Conservation (phyloP, 2,797 vertebrate species). For the Champsocephalus gunnari region DNA sequence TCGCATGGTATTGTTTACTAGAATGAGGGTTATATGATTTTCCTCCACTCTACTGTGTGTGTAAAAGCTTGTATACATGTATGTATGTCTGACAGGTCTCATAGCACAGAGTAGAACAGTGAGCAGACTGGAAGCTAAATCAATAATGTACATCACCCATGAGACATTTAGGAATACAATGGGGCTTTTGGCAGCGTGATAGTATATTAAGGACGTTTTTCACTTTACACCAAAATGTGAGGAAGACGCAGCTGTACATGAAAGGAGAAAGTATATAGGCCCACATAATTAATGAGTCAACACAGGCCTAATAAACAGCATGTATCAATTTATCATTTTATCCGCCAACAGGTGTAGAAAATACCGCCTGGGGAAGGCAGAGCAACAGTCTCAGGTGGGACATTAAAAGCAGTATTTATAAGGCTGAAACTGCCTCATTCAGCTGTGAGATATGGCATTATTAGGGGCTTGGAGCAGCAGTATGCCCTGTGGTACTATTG, state of each 20-base stretch:
- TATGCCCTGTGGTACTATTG: slow-evolving; percentile 66
- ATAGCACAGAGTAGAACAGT: slow-evolving; percentile 13
- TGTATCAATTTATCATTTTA: slow-evolving; percentile 74
- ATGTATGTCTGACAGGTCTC: slow-evolving; percentile 32
- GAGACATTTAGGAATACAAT: slow-evolving; percentile 43
- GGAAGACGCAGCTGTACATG: slow-evolving; percentile 27
- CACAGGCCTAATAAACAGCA: slow-evolving; percentile 69
- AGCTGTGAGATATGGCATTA: slow-evolving; percentile 69
- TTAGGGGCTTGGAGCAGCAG: slow-evolving; percentile 64
- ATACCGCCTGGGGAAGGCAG: slow-evolving; percentile 56
- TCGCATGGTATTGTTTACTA: slow-evolving; percentile 15
- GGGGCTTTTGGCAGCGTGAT: slow-evolving; percentile 45
- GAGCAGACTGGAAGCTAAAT: slow-evolving; percentile 50
- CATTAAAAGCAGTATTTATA: slow-evolving; percentile 79
- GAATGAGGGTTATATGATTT: slow-evolving; percentile 11
- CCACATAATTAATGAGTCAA: slow-evolving; percentile 70
- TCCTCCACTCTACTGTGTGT: slow-evolving; percentile 21
- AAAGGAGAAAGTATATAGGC: slow-evolving; percentile 32
- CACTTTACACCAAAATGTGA: slow-evolving; percentile 13
- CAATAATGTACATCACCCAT: slow-evolving; percentile 52
- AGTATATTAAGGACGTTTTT: slow-evolving; percentile 44
- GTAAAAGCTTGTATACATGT: slow-evolving; percentile 10
- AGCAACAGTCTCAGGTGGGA: slow-evolving; percentile 68
- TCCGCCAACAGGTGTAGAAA: slow-evolving; percentile 55
- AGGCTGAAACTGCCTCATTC: slow-evolving; percentile 73